A percentile compares a stretch with the other conserved stretches of the same genome.
Evolutionary conservation across 2,888 invertebrate species (phyloP).

Genomic region (Eremobia ochroleuca): DNA sequence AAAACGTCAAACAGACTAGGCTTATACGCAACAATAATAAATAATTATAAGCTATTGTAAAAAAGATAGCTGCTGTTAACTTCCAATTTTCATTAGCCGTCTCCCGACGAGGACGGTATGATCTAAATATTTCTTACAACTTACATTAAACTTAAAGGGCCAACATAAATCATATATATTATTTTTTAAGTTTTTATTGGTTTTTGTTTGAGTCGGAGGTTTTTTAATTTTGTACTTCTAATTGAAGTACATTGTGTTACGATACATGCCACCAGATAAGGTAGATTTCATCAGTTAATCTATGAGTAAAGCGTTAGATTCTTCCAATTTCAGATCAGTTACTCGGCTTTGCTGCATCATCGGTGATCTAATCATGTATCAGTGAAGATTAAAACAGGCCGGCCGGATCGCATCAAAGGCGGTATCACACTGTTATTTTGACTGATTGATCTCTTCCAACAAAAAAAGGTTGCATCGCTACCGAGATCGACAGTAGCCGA

Average conservation of each 20-base stretch:
- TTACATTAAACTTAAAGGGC: too few relatives aligned
- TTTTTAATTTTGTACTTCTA: slow-evolving; percentile 64
- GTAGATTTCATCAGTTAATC: slow-evolving; percentile 79
- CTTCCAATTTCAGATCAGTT: slow-evolving; percentile 88
- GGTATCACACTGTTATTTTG: slow-evolving; percentile 91
- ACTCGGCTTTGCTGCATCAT: slow-evolving; percentile 89
- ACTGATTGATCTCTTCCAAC: slow-evolving; percentile 90
- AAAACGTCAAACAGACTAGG: too few relatives aligned
- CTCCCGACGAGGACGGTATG: too few relatives aligned
- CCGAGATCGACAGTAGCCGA: slow-evolving; percentile 91
- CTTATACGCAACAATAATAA: too few relatives aligned
- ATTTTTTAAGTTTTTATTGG: too few relatives aligned
- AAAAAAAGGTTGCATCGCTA: slow-evolving; percentile 90
- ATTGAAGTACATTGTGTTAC: slow-evolving; percentile 57
- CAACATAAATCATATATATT: too few relatives aligned
- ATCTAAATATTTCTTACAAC: too few relatives aligned
- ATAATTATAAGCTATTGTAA: too few relatives aligned
- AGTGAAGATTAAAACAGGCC: slow-evolving; percentile 90
- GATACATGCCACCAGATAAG: slow-evolving; percentile 61
- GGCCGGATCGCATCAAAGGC: slow-evolving; percentile 90
- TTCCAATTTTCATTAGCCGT: too few relatives aligned
- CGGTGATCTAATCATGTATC: slow-evolving; percentile 90
- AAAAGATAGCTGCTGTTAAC: too few relatives aligned
- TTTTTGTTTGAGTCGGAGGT: too few relatives aligned
- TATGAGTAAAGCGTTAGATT: slow-evolving; percentile 81